Evolutionary conservation across 1,140 invertebrate species (phyloP).

Genomic region (Eurosta solidaginis): DNA sequence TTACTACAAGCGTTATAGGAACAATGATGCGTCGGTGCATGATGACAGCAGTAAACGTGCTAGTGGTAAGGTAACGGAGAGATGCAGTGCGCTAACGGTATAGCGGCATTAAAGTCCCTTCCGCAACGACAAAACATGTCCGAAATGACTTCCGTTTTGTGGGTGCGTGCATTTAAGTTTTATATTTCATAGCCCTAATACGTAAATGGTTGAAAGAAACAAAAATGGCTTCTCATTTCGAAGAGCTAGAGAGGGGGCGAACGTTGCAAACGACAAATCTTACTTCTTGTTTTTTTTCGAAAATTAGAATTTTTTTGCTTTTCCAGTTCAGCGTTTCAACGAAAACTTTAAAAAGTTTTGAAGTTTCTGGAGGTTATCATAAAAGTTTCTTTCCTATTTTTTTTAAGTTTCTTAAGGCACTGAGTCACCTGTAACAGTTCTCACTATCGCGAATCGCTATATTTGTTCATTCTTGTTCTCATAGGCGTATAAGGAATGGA

Average conservation of each 20-base stretch:
- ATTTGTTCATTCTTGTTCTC: too few species aligned
- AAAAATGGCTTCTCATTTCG: too few species aligned
- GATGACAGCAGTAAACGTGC: too few species aligned
- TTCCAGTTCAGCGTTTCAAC: neutral
- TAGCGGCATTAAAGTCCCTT: constrained; percentile 16
- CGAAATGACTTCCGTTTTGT: constrained; percentile 32
- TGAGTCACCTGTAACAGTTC: neutral
- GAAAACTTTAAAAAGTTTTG: neutral
- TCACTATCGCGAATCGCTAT: too few species aligned
- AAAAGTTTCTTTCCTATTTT: constrained; percentile 4
- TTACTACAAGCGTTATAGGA: too few species aligned
- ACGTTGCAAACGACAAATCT: neutral
- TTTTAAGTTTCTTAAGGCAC: neutral
- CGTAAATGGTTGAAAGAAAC: neutral
- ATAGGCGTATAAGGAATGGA: too few species aligned
- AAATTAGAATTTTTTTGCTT: neutral
- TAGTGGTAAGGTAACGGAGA: neutral
- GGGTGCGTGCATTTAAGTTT: constrained; percentile 13
- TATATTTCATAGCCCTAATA: neutral
- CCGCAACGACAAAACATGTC: constrained; percentile 33
- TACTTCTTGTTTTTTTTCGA: neutral
- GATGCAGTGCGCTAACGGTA: neutral
- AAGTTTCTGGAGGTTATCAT: neutral
- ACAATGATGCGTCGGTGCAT: too few species aligned
- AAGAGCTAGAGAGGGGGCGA: neutral